Evolutionary conservation across 1,140 invertebrate genomes (phyloP).

Genomic region (Bombus vancouverensis): DNA sequence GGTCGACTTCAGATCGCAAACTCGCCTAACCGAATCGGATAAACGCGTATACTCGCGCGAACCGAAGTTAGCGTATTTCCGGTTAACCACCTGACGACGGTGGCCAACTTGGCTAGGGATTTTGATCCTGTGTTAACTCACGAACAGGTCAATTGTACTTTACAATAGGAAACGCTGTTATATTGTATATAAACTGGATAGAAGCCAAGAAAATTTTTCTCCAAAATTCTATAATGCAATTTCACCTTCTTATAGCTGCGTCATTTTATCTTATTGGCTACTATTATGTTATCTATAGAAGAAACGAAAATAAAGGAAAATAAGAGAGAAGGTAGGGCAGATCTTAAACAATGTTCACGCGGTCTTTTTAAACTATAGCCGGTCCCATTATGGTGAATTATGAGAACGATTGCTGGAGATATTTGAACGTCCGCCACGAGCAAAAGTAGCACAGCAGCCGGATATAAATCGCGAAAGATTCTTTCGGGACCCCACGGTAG

Average conservation of each 20-base stretch:
- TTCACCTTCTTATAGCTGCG: too few relatives aligned
- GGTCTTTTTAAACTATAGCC: conserved; percentile 45
- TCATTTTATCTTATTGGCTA: too few relatives aligned
- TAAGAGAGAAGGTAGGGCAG: neutral
- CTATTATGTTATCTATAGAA: neutral
- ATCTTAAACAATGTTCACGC: conserved; percentile 34
- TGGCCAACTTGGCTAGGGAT: conserved; percentile 18
- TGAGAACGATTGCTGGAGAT: conserved; percentile 44
- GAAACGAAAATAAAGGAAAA: neutral
- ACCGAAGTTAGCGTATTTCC: conserved; percentile 48
- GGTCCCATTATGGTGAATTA: conserved; percentile 46
- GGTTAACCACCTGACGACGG: conserved; percentile 53
- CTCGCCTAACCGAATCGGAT: conserved; percentile 31
- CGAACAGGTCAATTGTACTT: neutral
- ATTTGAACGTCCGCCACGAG: conserved; percentile 49
- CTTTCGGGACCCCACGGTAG: conserved; percentile 42
- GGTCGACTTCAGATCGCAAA: neutral
- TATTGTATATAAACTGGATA: neutral
- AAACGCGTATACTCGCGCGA: conserved; percentile 23
- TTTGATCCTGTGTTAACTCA: conserved; percentile 9
- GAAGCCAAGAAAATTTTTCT: neutral
- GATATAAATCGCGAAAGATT: conserved; percentile 52
- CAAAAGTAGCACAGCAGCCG: conserved; percentile 45
- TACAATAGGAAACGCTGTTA: neutral
- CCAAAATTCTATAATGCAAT: too few relatives aligned